Percentiles rank a stretch among this genome's conserved stretches.
Conservation (phyloP, 2,888 invertebrate genomes). For the Physocephala rufipes region DNA sequence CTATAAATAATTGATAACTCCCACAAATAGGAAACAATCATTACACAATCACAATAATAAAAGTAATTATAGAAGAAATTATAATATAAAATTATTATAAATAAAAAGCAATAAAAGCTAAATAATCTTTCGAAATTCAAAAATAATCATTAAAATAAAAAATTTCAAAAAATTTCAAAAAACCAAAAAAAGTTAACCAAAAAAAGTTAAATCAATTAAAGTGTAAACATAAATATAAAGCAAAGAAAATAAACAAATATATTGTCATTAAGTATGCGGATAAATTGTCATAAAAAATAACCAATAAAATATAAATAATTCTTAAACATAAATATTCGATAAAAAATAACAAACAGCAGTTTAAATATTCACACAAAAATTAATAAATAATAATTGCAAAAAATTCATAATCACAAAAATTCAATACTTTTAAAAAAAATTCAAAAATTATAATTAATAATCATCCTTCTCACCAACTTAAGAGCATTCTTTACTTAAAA, state of each 20-base stretch:
- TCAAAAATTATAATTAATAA: too few relatives aligned
- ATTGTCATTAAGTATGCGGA: slow-evolving; percentile 20
- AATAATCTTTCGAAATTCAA: neutral
- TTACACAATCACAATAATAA: too few relatives aligned
- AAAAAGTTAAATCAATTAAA: neutral
- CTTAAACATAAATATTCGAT: slow-evolving; percentile 11
- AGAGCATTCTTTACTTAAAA: too few relatives aligned
- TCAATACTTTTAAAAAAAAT: neutral
- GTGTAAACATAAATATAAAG: neutral
- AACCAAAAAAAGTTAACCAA: neutral
- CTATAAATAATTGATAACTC: too few relatives aligned
- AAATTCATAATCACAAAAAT: neutral
- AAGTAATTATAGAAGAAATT: too few relatives aligned
- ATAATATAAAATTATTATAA: too few relatives aligned
- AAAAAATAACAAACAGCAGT: neutral
- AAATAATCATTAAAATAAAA: neutral
- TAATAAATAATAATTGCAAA: neutral
- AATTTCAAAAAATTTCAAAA: neutral
- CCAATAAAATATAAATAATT: slow-evolving; percentile 17
- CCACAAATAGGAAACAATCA: too few relatives aligned
- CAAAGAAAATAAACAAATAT: neutral
- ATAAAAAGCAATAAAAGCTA: neutral
- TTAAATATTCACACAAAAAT: neutral
- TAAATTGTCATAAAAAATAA: slow-evolving; percentile 16
- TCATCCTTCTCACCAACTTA: too few relatives aligned